These are phyloP conservation scores for Coenonympha glycerion DNA, from an alignment of 2,888 invertebrate genomes.

Conservation along the genomic window DNA sequence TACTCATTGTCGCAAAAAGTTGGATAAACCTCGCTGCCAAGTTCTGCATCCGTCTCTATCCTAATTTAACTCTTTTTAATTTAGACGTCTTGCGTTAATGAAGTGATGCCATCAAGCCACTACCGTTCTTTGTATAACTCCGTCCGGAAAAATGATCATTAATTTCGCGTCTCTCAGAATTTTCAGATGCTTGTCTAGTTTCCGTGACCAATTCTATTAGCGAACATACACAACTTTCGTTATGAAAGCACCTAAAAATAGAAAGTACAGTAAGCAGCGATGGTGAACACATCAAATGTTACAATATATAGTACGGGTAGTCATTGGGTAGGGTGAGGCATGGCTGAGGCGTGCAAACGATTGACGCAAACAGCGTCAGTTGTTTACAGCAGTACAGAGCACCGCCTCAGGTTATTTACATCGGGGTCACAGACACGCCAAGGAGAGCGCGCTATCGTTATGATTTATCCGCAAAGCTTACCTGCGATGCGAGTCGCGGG, in stretches of 20 bases:
- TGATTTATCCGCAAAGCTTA: slow-evolving; percentile 51
- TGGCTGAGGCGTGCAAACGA: slow-evolving; percentile 42
- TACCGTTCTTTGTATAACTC: too few relatives aligned
- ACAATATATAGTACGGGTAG: too few relatives aligned
- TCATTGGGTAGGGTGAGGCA: slow-evolving; percentile 38
- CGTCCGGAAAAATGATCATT: too few relatives aligned
- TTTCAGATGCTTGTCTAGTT: not conserved
- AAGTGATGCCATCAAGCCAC: too few relatives aligned
- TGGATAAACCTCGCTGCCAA: slow-evolving; percentile 7
- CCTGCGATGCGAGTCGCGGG: slow-evolving; percentile 36
- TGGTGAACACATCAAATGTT: slow-evolving; percentile 31
- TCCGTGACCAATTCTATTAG: not conserved
- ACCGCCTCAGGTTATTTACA: slow-evolving; percentile 73
- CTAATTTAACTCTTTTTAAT: not conserved
- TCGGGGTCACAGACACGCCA: slow-evolving; percentile 74
- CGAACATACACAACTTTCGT: not conserved
- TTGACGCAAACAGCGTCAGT: slow-evolving; percentile 69
- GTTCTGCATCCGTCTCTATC: slow-evolving; percentile 1
- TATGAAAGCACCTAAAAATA: slow-evolving; percentile 11
- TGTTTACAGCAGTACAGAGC: slow-evolving; percentile 69
- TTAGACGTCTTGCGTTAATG: not conserved
- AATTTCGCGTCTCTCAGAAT: not conserved
- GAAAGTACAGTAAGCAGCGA: slow-evolving; percentile 9
- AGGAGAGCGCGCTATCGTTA: slow-evolving; percentile 67
- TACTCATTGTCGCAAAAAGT: slow-evolving; percentile 16